A percentile compares a stretch with the other conserved stretches of the same genome.
Conservation (phyloP, 53 echinoderm and acorn worm species). For the Holothuria leucospilota region DNA sequence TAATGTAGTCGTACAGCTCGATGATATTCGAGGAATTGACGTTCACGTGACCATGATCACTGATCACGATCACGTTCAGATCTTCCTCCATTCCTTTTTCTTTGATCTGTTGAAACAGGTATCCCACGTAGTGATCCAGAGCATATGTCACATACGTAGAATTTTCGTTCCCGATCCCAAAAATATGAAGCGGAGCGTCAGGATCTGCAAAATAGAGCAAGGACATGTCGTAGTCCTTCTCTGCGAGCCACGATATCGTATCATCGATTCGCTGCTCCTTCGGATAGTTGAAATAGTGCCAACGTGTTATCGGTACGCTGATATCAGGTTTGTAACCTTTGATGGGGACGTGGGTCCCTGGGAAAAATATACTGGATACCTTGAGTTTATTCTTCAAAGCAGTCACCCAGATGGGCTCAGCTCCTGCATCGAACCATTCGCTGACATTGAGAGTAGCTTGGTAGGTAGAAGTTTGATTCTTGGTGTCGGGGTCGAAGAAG, state of each 20-base stretch:
- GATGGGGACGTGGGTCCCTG: slow-evolving; percentile 80
- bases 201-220: slow-evolving; percentile 87
- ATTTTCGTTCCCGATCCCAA: slow-evolving; percentile 75
- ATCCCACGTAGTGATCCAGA: slow-evolving; percentile 73
- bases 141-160: slow-evolving; percentile 51
- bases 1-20: slow-evolving; percentile 82
- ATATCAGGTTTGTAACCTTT: slow-evolving; percentile 64
- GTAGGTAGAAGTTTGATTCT: slow-evolving; percentile 54
- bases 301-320: slow-evolving; percentile 33
- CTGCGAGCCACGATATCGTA: slow-evolving; percentile 79
- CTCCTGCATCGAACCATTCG: slow-evolving; percentile 74
- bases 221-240: slow-evolving; percentile 81
- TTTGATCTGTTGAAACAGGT: slow-evolving; percentile 75
- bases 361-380: slow-evolving; percentile 83
- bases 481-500: slow-evolving; percentile 62
- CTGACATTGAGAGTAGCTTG: slow-evolving; percentile 72
- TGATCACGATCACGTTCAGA: slow-evolving; percentile 76
- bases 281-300: slow-evolving; percentile 66
- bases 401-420: slow-evolving; percentile 85
- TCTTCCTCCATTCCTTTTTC: slow-evolving; percentile 60
- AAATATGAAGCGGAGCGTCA: slow-evolving; percentile 75
- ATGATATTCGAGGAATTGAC: slow-evolving; percentile 64
- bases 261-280: slow-evolving; percentile 71
- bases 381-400: slow-evolving; percentile 79
- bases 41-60: slow-evolving; percentile 92